Evolutionary conservation across 2,888 invertebrate genomes (phyloP), one percentile per base, ranked within the genome.

Genomic region (Drosophila tanythrix): DNA sequence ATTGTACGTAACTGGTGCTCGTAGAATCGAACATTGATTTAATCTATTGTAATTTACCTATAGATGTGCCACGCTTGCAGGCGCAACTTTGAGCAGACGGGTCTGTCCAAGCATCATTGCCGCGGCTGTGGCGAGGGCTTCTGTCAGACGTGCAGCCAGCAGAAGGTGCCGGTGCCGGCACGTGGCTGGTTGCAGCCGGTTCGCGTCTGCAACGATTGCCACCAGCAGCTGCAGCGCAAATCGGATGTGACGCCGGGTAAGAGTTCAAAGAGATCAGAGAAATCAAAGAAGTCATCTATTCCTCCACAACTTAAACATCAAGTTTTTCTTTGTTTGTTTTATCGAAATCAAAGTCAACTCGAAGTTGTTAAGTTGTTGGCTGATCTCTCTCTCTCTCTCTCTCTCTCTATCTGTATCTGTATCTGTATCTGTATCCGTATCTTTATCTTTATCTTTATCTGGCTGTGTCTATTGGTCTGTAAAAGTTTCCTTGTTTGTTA

Each of bases 61-160:
- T 82, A 96, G 96, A 91, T 94, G 77, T 97, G 97, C 91, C 93
- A 94, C 81, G 94, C 94, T 58, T 97, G 97, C 91, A 94, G 95
- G 82, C 93, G 92, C 60, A 92, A 93, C 55, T 96, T 96, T 86
- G 93, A 94, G 59, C 91, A 93, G 57, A 93, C 93, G 46, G 94
- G 94, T 31, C 93, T 94, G 29, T 94, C 94, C 25, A 96, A 96
- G 82, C 96, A 96, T 89, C 97, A 97, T 88, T 97, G 97, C 88
- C 95, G 97, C 59, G 94, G 95, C 0, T 97, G 97, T 92, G 97
- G 97, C 0, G 95, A 96, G 90, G 97, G 97, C 0, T 97, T 97
- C 88, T 97, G 97, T 91, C 95, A 95, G 75, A 91, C 91, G 7
- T 97, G 97, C 90, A 96, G 96, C 3, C 94, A 94, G n/a, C 94